Conservation (phyloP, 1,140 invertebrate genomes). For the Saccostrea cuccullata region DNA sequence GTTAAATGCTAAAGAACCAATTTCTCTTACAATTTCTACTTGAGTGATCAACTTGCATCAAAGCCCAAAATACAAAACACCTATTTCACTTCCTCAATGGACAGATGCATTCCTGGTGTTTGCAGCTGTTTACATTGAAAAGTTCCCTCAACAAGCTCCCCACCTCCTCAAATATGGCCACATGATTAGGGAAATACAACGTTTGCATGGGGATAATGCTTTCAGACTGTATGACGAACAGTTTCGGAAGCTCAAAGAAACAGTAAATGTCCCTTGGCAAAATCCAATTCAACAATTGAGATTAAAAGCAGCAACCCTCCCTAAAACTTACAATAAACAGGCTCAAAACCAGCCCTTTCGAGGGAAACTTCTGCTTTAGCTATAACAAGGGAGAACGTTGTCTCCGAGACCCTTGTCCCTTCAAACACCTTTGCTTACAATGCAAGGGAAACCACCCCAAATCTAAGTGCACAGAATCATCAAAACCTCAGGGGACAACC, state of each 20-base stretch:
- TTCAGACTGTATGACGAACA: conserved; percentile 37
- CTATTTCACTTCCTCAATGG: too few species aligned
- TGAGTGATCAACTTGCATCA: neutral
- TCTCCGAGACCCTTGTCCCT: neutral
- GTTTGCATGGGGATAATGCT: neutral
- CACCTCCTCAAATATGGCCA: conserved; percentile 26
- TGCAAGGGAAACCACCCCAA: conserved; percentile 20
- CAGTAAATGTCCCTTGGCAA: neutral
- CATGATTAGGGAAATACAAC: neutral
- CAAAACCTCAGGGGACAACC: too few species aligned
- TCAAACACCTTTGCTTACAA: neutral
- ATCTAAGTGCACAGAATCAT: neutral
- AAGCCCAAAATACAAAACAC: too few species aligned
- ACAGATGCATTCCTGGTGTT: too few species aligned
- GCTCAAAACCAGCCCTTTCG: neutral
- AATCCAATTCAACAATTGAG: neutral
- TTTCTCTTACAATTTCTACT: neutral
- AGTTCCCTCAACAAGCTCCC: conserved; percentile 13
- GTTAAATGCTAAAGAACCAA: neutral
- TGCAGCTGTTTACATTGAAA: neutral
- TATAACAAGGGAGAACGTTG: conserved; percentile 27
- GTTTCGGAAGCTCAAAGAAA: conserved; percentile 15
- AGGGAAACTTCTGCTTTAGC: neutral
- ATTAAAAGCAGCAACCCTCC: neutral
- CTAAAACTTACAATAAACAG: neutral